phyloP scores from a whole-genome alignment of 1,140 invertebrate genomes.

The Caenorhabditis tropicalis region DNA sequence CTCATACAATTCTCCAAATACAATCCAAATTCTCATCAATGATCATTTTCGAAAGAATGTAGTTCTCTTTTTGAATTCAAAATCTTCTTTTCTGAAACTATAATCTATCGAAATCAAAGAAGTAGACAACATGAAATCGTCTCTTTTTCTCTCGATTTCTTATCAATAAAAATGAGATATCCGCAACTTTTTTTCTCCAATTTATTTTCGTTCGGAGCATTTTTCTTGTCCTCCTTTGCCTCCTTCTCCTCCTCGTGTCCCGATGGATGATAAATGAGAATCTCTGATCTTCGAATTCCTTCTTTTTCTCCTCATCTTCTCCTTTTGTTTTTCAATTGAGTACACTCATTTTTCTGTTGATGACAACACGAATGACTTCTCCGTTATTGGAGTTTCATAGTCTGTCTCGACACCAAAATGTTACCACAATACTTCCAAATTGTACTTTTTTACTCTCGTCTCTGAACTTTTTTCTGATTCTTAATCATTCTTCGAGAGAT shows the following conservation, averaged over 20 bases:
- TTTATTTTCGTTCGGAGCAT: background rate
- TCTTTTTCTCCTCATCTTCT: background rate
- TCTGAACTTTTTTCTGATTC: no score
- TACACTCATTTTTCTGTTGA: background rate
- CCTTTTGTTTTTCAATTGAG: background rate
- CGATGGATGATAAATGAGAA: constrained; percentile 23
- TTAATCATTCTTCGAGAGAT: no score
- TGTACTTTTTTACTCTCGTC: no score
- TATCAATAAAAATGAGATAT: constrained; percentile 2
- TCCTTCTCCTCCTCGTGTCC: background rate
- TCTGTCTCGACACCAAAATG: no score
- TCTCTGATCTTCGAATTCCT: background rate
- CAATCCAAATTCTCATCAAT: no score
- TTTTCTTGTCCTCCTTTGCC: background rate
- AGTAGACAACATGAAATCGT: constrained; percentile 6
- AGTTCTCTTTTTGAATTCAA: background rate
- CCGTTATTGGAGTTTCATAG: background rate
- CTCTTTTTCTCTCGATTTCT: background rate
- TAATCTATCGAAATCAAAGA: background rate
- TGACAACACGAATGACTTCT: background rate
- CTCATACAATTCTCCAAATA: background rate
- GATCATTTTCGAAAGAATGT: no score
- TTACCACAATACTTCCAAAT: no score
- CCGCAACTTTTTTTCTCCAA: background rate
- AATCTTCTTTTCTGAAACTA: background rate